Percentiles rank a stretch among this genome's conserved stretches.
phyloP scores from a whole-genome alignment of 2,113 vertebrate species.

The Aythya baeri region DNA sequence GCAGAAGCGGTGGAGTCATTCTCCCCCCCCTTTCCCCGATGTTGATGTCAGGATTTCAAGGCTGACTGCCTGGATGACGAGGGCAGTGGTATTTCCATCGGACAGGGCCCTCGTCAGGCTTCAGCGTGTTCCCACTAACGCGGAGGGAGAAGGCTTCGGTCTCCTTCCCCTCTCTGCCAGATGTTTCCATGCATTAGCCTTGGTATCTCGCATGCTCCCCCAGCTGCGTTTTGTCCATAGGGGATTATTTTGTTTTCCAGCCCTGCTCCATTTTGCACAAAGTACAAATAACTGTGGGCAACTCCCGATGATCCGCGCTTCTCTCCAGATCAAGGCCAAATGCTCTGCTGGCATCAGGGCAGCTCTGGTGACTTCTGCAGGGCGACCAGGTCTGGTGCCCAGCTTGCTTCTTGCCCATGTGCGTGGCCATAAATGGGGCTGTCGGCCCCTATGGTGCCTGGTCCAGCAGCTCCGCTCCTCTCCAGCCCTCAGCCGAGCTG shows the following conservation, averaged over 20 bases:
- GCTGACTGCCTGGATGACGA: slow-evolving; percentile 13
- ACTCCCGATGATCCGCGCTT: not conserved
- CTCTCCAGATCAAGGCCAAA: not conserved
- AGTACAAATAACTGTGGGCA: not conserved
- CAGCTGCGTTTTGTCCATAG: not conserved
- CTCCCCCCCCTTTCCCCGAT: not conserved
- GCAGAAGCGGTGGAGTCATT: slow-evolving; percentile 40
- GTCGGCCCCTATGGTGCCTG: not conserved
- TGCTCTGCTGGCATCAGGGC: not conserved
- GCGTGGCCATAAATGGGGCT: accelerated
- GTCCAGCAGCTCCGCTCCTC: not conserved
- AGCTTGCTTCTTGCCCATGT: accelerated
- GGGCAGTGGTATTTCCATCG: slow-evolving; percentile 27
- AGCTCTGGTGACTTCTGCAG: not conserved
- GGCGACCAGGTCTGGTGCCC: not conserved
- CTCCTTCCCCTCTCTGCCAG: not conserved
- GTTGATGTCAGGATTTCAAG: slow-evolving; percentile 48
- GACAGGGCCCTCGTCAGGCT: not conserved
- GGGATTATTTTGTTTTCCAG: not conserved
- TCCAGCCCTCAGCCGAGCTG: not conserved
- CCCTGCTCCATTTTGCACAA: not conserved
- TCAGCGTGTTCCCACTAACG: not conserved
- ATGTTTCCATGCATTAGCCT: not conserved
- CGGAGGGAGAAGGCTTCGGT: not conserved
- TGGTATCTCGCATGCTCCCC: not conserved